phyloP scores from a whole-genome alignment of 2,888 invertebrate species.

The Xylophagus ater region DNA sequence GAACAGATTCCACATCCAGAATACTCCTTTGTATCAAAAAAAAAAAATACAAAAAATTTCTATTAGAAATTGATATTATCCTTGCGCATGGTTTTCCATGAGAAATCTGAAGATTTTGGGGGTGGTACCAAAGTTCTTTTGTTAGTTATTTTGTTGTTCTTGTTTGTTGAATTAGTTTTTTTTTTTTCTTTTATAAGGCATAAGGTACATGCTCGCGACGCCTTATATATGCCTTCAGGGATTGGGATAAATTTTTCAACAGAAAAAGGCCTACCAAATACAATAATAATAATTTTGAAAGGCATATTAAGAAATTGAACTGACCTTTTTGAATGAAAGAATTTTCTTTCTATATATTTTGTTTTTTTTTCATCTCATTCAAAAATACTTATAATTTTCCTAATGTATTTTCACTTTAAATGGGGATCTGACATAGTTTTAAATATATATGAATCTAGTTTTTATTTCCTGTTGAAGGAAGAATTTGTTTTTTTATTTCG shows the following conservation, averaged over 20 bases:
- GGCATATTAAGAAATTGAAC: slow-evolving; percentile 2
- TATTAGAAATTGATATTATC: background rate
- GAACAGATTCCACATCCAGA: slow-evolving; percentile 2
- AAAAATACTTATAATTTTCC: too few species aligned
- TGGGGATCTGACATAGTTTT: too few species aligned
- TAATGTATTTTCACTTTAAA: too few species aligned
- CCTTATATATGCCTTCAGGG: slow-evolving; percentile 15
- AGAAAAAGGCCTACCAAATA: slow-evolving; percentile 2
- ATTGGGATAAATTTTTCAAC: slow-evolving; percentile 17
- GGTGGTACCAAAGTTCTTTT: slow-evolving; percentile 16
- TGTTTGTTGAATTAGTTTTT: too few species aligned
- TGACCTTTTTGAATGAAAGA: too few species aligned
- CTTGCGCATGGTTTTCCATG: slow-evolving; percentile 9
- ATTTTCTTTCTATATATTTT: too few species aligned
- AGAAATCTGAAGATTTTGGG: slow-evolving; percentile 14
- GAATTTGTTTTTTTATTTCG: too few species aligned
- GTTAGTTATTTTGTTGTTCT: too few species aligned
- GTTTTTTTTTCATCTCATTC: too few species aligned
- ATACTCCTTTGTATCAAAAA: background rate
- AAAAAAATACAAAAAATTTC: background rate
- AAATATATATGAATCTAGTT: too few species aligned
- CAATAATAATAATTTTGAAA: background rate
- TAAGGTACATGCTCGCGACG: slow-evolving; percentile 16
- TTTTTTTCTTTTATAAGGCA: slow-evolving; percentile 12
- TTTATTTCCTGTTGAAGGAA: too few species aligned